Evolutionary conservation across 2,113 vertebrate genomes (phyloP).

Genomic region (Bostrychus sinensis): DNA sequence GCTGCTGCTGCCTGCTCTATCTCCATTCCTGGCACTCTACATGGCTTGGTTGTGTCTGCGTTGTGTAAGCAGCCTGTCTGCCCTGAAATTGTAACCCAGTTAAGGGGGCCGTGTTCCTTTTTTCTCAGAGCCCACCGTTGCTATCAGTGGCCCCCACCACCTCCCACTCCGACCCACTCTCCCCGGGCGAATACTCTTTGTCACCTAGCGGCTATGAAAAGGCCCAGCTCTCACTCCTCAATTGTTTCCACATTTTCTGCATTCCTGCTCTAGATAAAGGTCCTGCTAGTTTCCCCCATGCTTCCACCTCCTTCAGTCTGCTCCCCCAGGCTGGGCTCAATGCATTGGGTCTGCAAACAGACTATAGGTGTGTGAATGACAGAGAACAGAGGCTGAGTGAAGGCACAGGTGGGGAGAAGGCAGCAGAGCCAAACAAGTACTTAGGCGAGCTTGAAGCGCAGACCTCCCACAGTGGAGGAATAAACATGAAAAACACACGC

Average conservation of each 20-base stretch:
- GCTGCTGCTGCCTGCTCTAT: slow-evolving; percentile 40
- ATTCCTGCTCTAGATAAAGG: slow-evolving; percentile 84
- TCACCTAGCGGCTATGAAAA: slow-evolving; percentile 78
- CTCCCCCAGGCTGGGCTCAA: slow-evolving; percentile 16
- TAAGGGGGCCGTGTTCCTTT: slow-evolving; percentile 63
- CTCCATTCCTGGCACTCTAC: slow-evolving; percentile 67
- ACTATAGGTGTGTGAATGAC: slow-evolving; percentile 26
- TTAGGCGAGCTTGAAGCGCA: slow-evolving; percentile 24
- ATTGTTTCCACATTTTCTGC: slow-evolving; percentile 86
- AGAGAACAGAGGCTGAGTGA: slow-evolving; percentile 17
- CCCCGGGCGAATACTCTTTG: slow-evolving; percentile 75
- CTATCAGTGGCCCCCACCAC: slow-evolving; percentile 55
- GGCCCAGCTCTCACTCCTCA: slow-evolving; percentile 67
- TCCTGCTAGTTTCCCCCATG: slow-evolving; percentile 52
- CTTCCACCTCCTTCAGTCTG: slow-evolving; percentile 45
- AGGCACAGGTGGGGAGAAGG: slow-evolving; percentile 42
- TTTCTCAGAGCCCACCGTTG: slow-evolving; percentile 51
- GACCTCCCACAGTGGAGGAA: slow-evolving; percentile 65
- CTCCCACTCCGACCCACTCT: slow-evolving; percentile 66
- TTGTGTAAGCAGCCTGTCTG: slow-evolving; percentile 77
- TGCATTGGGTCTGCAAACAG: slow-evolving; percentile 5
- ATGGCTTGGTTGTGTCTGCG: slow-evolving; percentile 62
- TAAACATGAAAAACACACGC: slow-evolving; percentile 53
- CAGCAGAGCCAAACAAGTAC: slow-evolving; percentile 32
- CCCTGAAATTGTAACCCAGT: slow-evolving; percentile 79